Percentiles rank a stretch among this genome's conserved stretches.
These are phyloP conservation scores for Sorex maritimensis DNA, from an alignment of 2,797 vertebrate species.

Conservation along the genomic window DNA sequence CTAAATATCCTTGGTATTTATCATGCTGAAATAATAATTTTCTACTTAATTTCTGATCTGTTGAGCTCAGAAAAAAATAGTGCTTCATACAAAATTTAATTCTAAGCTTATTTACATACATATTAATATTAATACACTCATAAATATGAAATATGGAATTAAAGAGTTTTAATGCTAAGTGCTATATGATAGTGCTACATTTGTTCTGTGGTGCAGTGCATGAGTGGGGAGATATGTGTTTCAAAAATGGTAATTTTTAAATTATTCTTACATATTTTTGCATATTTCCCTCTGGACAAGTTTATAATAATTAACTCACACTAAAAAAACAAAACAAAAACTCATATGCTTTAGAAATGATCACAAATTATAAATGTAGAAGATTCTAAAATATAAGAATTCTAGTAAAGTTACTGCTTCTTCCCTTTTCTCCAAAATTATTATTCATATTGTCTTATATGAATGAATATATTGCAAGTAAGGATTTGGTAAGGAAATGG, in stretches of 20 bases:
- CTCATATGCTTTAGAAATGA: background rate
- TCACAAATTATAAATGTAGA: background rate
- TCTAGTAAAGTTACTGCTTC: background rate
- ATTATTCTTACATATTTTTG: background rate
- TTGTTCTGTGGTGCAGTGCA: background rate
- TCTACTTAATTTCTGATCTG: background rate
- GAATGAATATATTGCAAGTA: background rate
- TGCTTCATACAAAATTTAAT: background rate
- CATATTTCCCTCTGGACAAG: background rate
- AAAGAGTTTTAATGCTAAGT: background rate
- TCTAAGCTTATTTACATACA: background rate
- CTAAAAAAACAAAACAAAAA: too few species aligned
- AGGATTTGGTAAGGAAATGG: background rate
- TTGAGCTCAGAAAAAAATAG: background rate
- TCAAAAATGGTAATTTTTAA: background rate
- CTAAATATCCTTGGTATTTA: background rate
- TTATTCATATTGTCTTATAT: background rate
- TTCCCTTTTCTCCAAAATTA: background rate
- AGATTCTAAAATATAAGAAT: background rate
- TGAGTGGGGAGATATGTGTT: background rate
- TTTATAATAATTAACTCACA: too few species aligned
- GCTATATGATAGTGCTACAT: background rate
- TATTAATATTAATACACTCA: background rate
- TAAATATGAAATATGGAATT: background rate
- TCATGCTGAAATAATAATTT: background rate